Base-by-base conservation (phyloP, 2,797 vertebrate genomes). In the Betta splendens region DNA sequence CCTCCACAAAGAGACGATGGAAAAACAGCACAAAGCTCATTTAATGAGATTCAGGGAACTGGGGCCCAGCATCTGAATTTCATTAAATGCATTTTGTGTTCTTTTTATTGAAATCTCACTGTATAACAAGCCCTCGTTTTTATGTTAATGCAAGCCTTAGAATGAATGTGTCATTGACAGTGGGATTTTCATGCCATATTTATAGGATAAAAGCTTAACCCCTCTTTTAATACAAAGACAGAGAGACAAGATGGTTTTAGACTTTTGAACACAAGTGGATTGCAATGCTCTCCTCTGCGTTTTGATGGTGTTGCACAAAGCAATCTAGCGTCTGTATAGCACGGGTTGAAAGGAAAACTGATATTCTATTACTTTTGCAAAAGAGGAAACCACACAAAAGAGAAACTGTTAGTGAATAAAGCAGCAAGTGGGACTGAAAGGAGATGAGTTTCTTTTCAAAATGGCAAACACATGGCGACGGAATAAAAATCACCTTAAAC, bases 41-140 rank as follows among this genome's bases (percentile, higher is more conserved):
- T 89, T 92, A 92, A 93, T 93, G 92, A 93, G 89, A 93, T 92
- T 92, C 89, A 91, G 89, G 81, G 85, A 92, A 88, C 87, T 60
- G 40, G 65, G 77, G 76, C 84, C 80, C 74, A 49, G 87, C 89
- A 88, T 90, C 89, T 90, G 91, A 92, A 92, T 92, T 92, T 93
- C 91, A 93, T 93, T 93, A 93, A 92, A 91, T 82, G 87, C 85
- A 89, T 91, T 92, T 90, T 91, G 89, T 89, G 85, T 89, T 89
- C 81, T 87, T 91, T 90, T 90, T 89, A 92, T 91, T 92, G 91
- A 92, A 92, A 90, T 91, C 80, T 90, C 83, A 88, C 87, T 86
- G 89, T 92, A 90, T 91, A 92, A 93, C 91, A 92, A 91, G 90
- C 87, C 83, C 85, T 83, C 82, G 85, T 91, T 92, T 90, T 92